Evolutionary conservation across 2,797 vertebrate genomes (phyloP), one percentile per base, ranked within the genome.

Genomic region (Taeniopygia guttata): DNA sequence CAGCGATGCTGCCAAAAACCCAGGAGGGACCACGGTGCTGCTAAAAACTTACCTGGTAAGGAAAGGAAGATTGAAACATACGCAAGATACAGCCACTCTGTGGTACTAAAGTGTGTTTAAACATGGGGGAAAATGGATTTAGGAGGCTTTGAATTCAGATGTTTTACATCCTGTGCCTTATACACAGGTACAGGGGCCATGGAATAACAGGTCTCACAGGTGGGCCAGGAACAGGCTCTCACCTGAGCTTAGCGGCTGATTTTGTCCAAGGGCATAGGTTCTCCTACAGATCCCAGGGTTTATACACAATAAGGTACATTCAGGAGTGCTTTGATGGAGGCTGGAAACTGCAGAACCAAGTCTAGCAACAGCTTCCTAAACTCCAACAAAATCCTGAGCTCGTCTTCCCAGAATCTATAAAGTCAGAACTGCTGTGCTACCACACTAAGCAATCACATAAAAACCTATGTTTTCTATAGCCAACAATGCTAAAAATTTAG

Each of bases 41-140:
- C 56, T 8, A 78, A 75, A 84, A 30, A 96, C 96, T 95, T 94
- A 95, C 94, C 96, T 96, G 92, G 32, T 19, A 80, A 54, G 38
- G 36, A 66, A 94, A 80, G 77, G 40, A 52, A 73, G 23, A 42
- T 20, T 30, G n/a, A 66, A 62, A 51, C 46, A 23, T 8, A 77
- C 17, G 46, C 2, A 36, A 29, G 36, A 52, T 22, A 26, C 0
- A 4, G 56, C 54, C 54, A 34, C 42, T 34, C 80, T 17, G 67
- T 29, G 64, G 59, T 19, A 14, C 29, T 75, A 40, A 84, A 84
- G 59, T 23, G 25, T 42, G 64, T 13, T 67, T 80, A 52, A 93
- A 91, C 63, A 88, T 25, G 80, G 69, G 73, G 19, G 13, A 60
- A 55, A 46, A 23, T 5, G 1, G 10, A 48, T 84, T 93, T 74